A percentile compares a stretch with the other conserved stretches of the same genome.
Conservation (phyloP, 2,113 vertebrate species). For the Grallaria varia region DNA sequence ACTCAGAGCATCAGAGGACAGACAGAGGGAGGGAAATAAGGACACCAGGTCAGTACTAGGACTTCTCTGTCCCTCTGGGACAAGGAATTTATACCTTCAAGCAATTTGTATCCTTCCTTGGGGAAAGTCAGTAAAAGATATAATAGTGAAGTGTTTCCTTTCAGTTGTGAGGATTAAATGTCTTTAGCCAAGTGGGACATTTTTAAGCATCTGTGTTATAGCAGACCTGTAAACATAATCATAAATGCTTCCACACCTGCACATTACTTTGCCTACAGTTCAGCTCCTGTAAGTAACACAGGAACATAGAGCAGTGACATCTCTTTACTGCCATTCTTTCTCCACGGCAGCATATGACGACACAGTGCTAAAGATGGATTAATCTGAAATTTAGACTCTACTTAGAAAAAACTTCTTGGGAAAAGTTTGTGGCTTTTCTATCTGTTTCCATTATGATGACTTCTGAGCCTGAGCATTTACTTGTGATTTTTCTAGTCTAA, state of each 20-base stretch:
- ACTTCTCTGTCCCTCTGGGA: not conserved
- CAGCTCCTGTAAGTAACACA: not conserved
- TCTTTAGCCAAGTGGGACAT: not conserved
- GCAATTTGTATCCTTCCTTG: not conserved
- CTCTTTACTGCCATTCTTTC: not conserved
- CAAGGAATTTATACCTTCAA: not conserved
- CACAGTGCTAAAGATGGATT: not conserved
- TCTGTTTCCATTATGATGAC: not conserved
- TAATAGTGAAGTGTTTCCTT: not conserved
- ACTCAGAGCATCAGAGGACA: not conserved
- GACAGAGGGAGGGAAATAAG: not conserved
- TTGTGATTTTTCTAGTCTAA: not conserved
- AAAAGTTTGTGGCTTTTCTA: not conserved
- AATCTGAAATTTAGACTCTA: not conserved
- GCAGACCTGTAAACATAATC: not conserved
- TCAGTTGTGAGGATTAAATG: not conserved
- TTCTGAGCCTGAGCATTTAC: not conserved
- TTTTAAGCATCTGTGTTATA: not conserved
- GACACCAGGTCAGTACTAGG: not conserved
- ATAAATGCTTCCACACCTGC: not conserved
- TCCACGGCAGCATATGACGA: not conserved
- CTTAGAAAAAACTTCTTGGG: not conserved
- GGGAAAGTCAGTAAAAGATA: not conserved
- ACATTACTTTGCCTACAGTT: not conserved
- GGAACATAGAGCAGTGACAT: rapidly evolving